A percentile compares a stretch with the other conserved stretches of the same genome.
Evolutionary conservation across 2,888 invertebrate genomes (phyloP).

Genomic region (Hydroisotoma schaefferi): DNA sequence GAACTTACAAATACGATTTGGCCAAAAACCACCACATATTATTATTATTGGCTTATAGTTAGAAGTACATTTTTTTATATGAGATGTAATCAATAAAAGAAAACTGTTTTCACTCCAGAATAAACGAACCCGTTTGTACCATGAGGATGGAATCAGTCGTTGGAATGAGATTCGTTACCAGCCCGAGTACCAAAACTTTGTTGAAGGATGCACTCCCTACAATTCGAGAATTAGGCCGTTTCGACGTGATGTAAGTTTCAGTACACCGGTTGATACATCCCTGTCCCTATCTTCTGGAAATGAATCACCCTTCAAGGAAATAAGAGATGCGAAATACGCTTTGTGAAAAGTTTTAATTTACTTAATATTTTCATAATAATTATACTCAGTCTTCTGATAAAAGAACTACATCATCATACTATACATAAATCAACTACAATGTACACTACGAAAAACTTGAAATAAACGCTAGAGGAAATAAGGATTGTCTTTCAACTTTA

Average conservation of each 20-base stretch:
- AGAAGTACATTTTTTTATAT: not conserved
- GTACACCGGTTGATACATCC: slow-evolving; percentile 30
- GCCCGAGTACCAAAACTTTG: slow-evolving; percentile 27
- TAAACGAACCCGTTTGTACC: slow-evolving; percentile 24
- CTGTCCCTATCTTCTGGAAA: slow-evolving; percentile 30
- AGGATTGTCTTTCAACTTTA: not conserved
- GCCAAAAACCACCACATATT: not conserved
- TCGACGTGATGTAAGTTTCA: slow-evolving; percentile 36
- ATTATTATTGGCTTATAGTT: not conserved
- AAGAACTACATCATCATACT: too few relatives aligned
- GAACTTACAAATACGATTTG: not conserved
- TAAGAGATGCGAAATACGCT: slow-evolving; percentile 35
- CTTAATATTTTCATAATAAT: too few relatives aligned
- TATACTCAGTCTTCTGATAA: too few relatives aligned
- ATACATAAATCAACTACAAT: too few relatives aligned
- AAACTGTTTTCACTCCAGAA: slow-evolving; percentile 23
- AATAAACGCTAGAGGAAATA: not conserved
- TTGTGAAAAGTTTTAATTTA: not conserved
- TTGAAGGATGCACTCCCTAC: slow-evolving; percentile 29
- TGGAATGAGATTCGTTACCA: slow-evolving; percentile 39
- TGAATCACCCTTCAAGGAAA: slow-evolving; percentile 39
- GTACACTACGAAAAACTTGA: not conserved
- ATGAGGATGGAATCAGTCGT: slow-evolving; percentile 39
- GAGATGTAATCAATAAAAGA: not conserved
- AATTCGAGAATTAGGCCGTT: slow-evolving; percentile 34